Evolutionary conservation across 2,888 invertebrate species (phyloP).

Genomic region (Lasioglossum lativentre): DNA sequence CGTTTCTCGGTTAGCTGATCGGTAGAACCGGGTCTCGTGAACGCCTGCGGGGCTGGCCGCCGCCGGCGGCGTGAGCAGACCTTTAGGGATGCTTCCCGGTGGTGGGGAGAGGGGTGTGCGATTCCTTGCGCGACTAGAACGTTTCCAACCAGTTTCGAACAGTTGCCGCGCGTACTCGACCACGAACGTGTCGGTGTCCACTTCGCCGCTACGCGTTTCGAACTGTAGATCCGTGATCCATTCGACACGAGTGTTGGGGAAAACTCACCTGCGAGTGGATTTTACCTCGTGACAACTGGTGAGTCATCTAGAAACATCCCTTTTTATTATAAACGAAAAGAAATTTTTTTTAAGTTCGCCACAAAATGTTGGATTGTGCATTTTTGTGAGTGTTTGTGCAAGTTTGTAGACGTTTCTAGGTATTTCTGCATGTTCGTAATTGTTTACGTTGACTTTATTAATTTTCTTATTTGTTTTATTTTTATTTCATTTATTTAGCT

Average conservation of each 20-base stretch:
- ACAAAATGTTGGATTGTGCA: background rate
- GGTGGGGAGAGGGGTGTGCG: background rate
- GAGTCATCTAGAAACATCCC: background rate
- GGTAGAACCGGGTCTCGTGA: background rate
- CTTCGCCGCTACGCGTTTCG: background rate
- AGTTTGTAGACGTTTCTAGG: background rate
- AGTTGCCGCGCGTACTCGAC: conserved; percentile 68
- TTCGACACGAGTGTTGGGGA: background rate
- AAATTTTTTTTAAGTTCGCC: background rate
- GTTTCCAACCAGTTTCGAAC: conserved; percentile 45
- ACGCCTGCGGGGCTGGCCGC: background rate
- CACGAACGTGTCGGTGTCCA: conserved; percentile 51
- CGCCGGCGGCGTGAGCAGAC: conserved; percentile 14
- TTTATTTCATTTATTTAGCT: background rate
- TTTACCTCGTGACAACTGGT: background rate
- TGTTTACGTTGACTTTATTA: background rate
- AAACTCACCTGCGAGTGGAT: background rate
- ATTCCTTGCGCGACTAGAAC: conserved; percentile 37
- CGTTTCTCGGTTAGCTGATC: background rate
- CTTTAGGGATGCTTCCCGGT: background rate
- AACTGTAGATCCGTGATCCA: conserved; percentile 4
- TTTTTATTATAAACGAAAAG: background rate
- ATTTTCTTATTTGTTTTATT: background rate
- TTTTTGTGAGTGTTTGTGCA: background rate
- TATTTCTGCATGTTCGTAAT: background rate